A percentile compares a stretch with the other conserved stretches of the same genome.
phyloP scores from a whole-genome alignment of 2,888 invertebrate genomes.

The Sesia apiformis region DNA sequence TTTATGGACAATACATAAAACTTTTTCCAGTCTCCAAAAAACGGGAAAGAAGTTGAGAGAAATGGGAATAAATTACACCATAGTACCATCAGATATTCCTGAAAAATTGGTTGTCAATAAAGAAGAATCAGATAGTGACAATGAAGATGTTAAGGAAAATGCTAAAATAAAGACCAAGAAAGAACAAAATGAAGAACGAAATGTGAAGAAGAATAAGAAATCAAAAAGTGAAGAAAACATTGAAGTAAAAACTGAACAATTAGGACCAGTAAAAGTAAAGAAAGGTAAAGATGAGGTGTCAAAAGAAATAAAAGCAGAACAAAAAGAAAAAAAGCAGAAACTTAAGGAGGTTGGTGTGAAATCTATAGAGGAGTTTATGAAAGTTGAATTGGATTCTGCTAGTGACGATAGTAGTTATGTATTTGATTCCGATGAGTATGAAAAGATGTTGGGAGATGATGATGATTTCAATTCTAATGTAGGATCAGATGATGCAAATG shows the following conservation, averaged over 20 bases:
- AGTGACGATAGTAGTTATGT: constrained; percentile 36
- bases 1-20: too few species aligned
- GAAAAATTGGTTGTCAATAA: constrained; percentile 20
- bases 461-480: background rate
- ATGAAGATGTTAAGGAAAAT: constrained; percentile 13
- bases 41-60: constrained; percentile 58
- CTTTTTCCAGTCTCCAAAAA: constrained; percentile 46
- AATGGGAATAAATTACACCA: constrained; percentile 68
- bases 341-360: constrained; percentile 35
- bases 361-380: constrained; percentile 38
- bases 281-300: background rate
- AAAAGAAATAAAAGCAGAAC: background rate
- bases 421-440: constrained; percentile 60
- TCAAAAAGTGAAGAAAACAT: constrained; percentile 8
- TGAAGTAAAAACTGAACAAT: constrained; percentile 9
- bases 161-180: constrained; percentile 4
- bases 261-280: constrained; percentile 8
- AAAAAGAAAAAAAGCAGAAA: constrained; percentile 18
- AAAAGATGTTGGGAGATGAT: constrained; percentile 35
- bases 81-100: constrained; percentile 66
- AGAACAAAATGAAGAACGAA: constrained; percentile 4
- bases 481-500: constrained; percentile 10
- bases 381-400: constrained; percentile 25
- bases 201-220: constrained; percentile 3
- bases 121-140: constrained; percentile 10